These are phyloP conservation scores for Zingel zingel DNA, from an alignment of 2,113 vertebrate genomes.

Conservation along the genomic window DNA sequence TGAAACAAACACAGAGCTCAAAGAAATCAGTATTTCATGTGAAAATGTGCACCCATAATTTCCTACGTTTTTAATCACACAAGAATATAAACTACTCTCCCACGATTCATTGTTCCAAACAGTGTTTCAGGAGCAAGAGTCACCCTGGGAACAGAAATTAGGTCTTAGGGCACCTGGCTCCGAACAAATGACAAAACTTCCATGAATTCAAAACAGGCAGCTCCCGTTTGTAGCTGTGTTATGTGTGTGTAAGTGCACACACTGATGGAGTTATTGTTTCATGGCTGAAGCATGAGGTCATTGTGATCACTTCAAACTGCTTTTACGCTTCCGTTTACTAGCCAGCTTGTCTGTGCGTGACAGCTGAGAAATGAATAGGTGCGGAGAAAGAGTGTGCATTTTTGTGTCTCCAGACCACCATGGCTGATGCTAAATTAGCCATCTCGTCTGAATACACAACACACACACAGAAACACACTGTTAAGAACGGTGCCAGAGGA, in stretches of 20 bases:
- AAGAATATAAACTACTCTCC: slow-evolving; percentile 19
- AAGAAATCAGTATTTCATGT: slow-evolving; percentile 8
- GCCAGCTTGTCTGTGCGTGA: slow-evolving; percentile 38
- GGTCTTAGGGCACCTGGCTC: slow-evolving; percentile 32
- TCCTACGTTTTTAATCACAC: neutral
- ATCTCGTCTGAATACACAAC: slow-evolving; percentile 23
- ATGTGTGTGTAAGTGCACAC: slow-evolving; percentile 7
- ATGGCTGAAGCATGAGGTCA: slow-evolving; percentile 73
- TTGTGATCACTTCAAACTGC: slow-evolving; percentile 49
- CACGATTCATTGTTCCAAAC: slow-evolving; percentile 53
- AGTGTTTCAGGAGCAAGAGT: slow-evolving; percentile 36
- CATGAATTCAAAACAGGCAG: slow-evolving; percentile 70
- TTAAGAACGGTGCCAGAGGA: slow-evolving; percentile 25
- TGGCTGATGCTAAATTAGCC: slow-evolving; percentile 45
- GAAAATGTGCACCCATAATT: neutral
- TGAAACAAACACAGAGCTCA: slow-evolving; percentile 70
- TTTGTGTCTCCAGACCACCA: slow-evolving; percentile 65
- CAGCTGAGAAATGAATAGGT: slow-evolving; percentile 67
- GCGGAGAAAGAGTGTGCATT: slow-evolving; percentile 25
- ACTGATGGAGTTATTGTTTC: slow-evolving; percentile 68
- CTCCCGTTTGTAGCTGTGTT: slow-evolving; percentile 23
- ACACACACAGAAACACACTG: slow-evolving; percentile 29
- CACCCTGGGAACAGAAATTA: slow-evolving; percentile 24
- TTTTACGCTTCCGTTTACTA: slow-evolving; percentile 69
- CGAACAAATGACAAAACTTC: slow-evolving; percentile 70